Evolutionary conservation across 2,888 invertebrate genomes (phyloP).

Genomic region (Brenthis hecate): DNA sequence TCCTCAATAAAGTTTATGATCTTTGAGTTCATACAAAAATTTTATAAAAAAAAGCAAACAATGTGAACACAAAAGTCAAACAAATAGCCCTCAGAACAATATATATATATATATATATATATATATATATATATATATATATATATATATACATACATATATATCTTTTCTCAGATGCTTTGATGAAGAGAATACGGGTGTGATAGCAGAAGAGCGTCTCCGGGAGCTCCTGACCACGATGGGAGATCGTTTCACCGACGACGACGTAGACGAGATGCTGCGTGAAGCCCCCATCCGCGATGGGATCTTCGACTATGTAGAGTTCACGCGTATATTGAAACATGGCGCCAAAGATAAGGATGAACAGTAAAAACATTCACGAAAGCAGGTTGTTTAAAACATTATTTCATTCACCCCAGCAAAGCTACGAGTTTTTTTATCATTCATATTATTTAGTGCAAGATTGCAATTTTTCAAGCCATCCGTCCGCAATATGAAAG

Average conservation of each 20-base stretch:
- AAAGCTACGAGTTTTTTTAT: no score
- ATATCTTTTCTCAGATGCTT: constrained; percentile 86
- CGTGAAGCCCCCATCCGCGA: constrained; percentile 98
- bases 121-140: no score
- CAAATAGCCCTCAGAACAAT: no score
- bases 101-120: no score
- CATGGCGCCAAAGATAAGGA: constrained; percentile 99
- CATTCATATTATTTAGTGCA: neutral
- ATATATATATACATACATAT: no score
- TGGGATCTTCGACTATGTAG: constrained; percentile 97
- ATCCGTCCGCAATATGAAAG: neutral
- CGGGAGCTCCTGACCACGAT: constrained; percentile 97
- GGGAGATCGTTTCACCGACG: constrained; percentile 98
- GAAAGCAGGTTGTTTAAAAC: constrained; percentile 21
- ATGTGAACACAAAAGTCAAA: neutral
- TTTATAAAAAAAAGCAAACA: neutral
- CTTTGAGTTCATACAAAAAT: neutral
- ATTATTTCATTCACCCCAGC: neutral
- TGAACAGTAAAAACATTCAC: constrained; percentile 85
- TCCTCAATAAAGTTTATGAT: no score
- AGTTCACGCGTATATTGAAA: constrained; percentile 99
- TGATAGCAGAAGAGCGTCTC: constrained; percentile 95
- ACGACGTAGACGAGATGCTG: constrained; percentile 99
- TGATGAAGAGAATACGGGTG: constrained; percentile 97
- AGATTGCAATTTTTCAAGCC: neutral